A percentile compares a stretch with the other conserved stretches of the same genome.
Conservation (phyloP, 2,888 invertebrate genomes). For the Alentia gelatinosa region DNA sequence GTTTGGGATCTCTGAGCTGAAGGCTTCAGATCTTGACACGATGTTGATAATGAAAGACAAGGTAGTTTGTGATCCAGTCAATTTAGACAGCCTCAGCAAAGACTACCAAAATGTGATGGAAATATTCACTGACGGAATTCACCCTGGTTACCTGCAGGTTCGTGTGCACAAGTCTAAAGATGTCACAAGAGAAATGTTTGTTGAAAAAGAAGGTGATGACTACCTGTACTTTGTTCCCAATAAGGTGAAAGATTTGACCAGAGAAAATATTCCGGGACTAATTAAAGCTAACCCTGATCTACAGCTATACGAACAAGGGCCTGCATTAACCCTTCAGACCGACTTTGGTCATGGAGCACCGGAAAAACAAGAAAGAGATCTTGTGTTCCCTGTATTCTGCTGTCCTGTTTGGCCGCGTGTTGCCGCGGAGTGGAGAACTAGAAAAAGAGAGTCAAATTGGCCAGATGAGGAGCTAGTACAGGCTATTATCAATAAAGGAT, state of each 20-base stretch:
- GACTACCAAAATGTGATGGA: neutral
- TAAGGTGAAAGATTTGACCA: neutral
- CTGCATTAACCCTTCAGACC: neutral
- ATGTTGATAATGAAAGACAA: neutral
- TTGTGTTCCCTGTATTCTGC: neutral
- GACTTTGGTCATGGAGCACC: neutral
- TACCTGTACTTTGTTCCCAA: neutral
- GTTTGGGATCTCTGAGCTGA: neutral
- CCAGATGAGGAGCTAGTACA: neutral
- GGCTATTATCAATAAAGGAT: neutral
- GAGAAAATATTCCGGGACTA: neutral
- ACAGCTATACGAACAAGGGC: neutral
- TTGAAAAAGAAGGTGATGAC: neutral
- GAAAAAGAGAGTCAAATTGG: neutral
- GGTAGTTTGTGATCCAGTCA: neutral
- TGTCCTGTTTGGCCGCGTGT: constrained; percentile 15
- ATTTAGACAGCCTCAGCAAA: neutral
- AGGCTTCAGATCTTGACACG: neutral
- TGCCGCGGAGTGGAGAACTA: neutral
- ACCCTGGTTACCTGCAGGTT: neutral
- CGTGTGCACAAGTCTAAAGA: neutral
- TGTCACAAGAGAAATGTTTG: neutral
- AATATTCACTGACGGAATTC: neutral
- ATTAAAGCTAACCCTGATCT: neutral
- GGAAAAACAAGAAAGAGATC: neutral